Conservation (phyloP, 2,113 vertebrate species). For the Erpornis zantholeuca region DNA sequence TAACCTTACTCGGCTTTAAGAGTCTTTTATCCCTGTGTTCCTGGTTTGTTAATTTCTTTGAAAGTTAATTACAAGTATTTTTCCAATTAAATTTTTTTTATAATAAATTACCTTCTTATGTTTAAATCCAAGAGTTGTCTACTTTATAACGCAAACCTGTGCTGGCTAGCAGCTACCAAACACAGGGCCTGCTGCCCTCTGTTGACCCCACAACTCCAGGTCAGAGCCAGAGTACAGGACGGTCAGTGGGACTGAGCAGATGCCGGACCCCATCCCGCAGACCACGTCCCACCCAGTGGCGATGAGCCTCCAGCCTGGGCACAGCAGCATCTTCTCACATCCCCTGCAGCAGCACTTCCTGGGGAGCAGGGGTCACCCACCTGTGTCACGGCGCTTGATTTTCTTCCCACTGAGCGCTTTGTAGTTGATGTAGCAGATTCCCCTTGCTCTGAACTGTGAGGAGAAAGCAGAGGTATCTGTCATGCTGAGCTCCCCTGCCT, state of each 20-base stretch:
- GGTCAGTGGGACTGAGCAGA: not conserved
- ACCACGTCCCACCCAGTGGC: accelerated
- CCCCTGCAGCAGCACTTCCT: not conserved
- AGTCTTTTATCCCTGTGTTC: too few species aligned
- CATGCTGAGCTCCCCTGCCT: not conserved
- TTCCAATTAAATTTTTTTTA: too few species aligned
- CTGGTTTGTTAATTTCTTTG: too few species aligned
- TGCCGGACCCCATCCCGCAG: not conserved
- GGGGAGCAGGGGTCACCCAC: conserved; percentile 53
- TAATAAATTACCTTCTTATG: too few species aligned
- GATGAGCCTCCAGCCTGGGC: not conserved
- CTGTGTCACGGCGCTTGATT: conserved; percentile 47
- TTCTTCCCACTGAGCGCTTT: conserved; percentile 45
- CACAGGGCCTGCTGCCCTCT: not conserved
- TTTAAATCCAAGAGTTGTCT: too few species aligned
- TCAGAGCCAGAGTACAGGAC: not conserved
- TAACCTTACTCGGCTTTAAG: too few species aligned
- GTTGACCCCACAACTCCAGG: not conserved
- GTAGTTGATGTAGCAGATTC: not conserved
- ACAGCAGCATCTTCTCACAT: not conserved
- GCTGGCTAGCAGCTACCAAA: not conserved
- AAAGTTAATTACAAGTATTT: too few species aligned
- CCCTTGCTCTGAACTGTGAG: not conserved
- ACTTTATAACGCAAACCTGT: too few species aligned
- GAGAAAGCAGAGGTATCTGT: not conserved